Conservation (phyloP, 2,888 invertebrate species). For the Nysson spinosus region DNA sequence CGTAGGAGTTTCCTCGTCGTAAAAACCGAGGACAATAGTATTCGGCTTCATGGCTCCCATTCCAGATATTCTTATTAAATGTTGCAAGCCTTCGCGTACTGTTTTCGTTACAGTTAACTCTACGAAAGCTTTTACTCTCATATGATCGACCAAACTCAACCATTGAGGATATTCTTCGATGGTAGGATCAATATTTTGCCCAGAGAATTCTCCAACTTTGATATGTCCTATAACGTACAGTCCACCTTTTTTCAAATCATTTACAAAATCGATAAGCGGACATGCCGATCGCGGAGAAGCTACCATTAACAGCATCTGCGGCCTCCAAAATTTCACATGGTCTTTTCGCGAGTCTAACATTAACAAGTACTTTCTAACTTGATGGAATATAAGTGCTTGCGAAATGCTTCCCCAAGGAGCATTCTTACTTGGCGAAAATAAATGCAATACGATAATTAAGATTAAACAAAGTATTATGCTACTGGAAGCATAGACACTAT, state of each 20-base stretch:
- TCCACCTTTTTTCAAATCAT: slow-evolving; percentile 97
- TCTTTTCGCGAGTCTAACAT: slow-evolving; percentile 97
- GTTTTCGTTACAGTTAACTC: slow-evolving; percentile 93
- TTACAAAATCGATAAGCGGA: slow-evolving; percentile 97
- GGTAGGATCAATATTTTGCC: slow-evolving; percentile 83
- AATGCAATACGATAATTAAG: slow-evolving; percentile 92
- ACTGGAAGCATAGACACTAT: slow-evolving; percentile 92
- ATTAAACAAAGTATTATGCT: slow-evolving; percentile 91
- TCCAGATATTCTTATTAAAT: slow-evolving; percentile 93
- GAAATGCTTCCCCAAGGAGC: slow-evolving; percentile 98
- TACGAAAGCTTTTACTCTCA: slow-evolving; percentile 97
- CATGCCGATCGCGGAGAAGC: slow-evolving; percentile 93
- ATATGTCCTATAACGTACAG: slow-evolving; percentile 93
- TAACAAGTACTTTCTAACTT: slow-evolving; percentile 96
- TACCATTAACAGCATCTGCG: slow-evolving; percentile 95
- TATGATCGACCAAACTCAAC: slow-evolving; percentile 95
- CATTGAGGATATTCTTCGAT: slow-evolving; percentile 90
- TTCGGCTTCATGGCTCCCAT: slow-evolving; percentile 99
- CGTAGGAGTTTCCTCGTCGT: slow-evolving; percentile 85
- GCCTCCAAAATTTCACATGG: slow-evolving; percentile 99
- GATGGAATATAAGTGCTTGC: slow-evolving; percentile 98
- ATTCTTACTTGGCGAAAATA: slow-evolving; percentile 90
- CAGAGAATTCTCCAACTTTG: slow-evolving; percentile 81
- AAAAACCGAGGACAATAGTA: slow-evolving; percentile 96
- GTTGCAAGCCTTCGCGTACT: slow-evolving; percentile 94